Base-by-base conservation (phyloP, 2,113 vertebrate genomes). In the Brachyhypopomus gauderio region DNA sequence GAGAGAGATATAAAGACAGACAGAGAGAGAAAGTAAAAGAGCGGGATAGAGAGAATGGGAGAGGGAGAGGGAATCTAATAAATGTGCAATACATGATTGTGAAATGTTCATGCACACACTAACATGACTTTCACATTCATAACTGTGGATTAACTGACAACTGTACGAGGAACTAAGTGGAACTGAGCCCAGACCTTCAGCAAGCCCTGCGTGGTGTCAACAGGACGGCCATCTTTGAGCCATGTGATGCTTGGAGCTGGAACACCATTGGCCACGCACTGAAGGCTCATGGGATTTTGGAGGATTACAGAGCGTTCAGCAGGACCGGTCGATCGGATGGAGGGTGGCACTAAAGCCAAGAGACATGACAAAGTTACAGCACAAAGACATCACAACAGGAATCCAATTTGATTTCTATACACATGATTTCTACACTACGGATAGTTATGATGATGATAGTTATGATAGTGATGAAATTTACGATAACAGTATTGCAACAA, bases 201-300 rank as follows among this genome's bases (percentile, higher is more conserved):
- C 71, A 94, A 93, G 76, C 92, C 95, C 78, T 92, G 93, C 78
- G 95, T 93, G 75, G 93, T 92, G 86, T 96, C 96, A 19, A 98
- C 93, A 76, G 97, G 97, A 14, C 93, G 94, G 6, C 94, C 94
- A 81, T 97, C 94, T 92, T 97, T 99, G 36, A 99, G 89, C 98
- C 98, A 99, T 0, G 96, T 98, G 30, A 98, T 94, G 75, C 93
- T 93, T 23, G 98, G 97, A 67, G 91, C 88, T n/a, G 98, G 98
- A 84, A 96, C 92, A 27, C 97, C 98, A 69, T 86, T 96, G 71
- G 95, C 94, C 74, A 96, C 87, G 64, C 97, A 99, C 85, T 97
- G 96, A 72, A 99, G 84, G 0, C 83, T 93, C 60, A 94, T 71
- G 5, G 95, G 52, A 82, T 95, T 94, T 73, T 95, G 78, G 6